Conservation (phyloP, 2,888 invertebrate species). For the Protophormia terraenovae region DNA sequence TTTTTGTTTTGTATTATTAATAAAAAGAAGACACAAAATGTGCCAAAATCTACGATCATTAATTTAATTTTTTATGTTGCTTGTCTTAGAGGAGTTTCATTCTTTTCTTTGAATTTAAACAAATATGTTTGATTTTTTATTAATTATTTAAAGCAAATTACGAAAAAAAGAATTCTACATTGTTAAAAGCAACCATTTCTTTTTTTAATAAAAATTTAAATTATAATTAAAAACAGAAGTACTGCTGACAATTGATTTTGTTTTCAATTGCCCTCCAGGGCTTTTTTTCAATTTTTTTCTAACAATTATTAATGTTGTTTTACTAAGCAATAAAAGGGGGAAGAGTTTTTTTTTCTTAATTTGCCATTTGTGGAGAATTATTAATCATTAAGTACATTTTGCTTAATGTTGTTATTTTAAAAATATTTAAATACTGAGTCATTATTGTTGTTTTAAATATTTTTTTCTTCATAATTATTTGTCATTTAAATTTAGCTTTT, state of each 20-base stretch:
- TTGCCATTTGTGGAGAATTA: not conserved
- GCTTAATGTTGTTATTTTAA: not conserved
- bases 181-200: not conserved
- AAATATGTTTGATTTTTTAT: not conserved
- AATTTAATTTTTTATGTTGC: not conserved
- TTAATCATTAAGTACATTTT: conserved; percentile 32
- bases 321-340: not conserved
- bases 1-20: not conserved
- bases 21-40: not conserved
- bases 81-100: not conserved
- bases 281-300: not conserved
- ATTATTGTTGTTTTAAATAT: not conserved
- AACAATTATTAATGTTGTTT: not conserved
- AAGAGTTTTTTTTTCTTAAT: too few species aligned
- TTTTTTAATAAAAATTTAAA: not conserved
- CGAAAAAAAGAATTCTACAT: not conserved
- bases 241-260: not conserved
- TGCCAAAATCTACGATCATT: not conserved
- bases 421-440: conserved; percentile 38
- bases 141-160: not conserved
- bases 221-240: not conserved
- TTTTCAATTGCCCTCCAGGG: not conserved
- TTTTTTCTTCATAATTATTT: conserved; percentile 7
- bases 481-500: not conserved
- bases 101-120: not conserved